Percentiles rank a stretch among this genome's conserved stretches.
Conservation (phyloP, 2,113 vertebrate species). For the rabbit (Oryctolagus cuniculus) region mOryCun1.1 NC_091448.1:4005001-4005500, state of each 20-base stretch:
- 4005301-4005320: no score
- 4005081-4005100: not conserved
- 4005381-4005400: no score
- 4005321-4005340: no score
- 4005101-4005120: not conserved
- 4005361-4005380: no score
- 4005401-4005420: no score
- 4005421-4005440: no score
- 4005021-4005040: not conserved
- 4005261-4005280: not conserved
- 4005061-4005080: not conserved
- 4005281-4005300: no score
- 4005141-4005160: not conserved
- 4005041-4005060: not conserved
- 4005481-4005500: no score
- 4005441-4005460: no score
- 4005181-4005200: not conserved
- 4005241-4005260: no score
- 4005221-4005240: not conserved
- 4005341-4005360: no score
- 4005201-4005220: not conserved
- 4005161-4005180: not conserved
- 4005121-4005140: not conserved
- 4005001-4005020: not conserved
- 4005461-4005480: no score